These are phyloP conservation scores for Marmota flaviventris DNA, from an alignment of 2,113 vertebrate genomes.

Conservation along the genomic window DNA sequence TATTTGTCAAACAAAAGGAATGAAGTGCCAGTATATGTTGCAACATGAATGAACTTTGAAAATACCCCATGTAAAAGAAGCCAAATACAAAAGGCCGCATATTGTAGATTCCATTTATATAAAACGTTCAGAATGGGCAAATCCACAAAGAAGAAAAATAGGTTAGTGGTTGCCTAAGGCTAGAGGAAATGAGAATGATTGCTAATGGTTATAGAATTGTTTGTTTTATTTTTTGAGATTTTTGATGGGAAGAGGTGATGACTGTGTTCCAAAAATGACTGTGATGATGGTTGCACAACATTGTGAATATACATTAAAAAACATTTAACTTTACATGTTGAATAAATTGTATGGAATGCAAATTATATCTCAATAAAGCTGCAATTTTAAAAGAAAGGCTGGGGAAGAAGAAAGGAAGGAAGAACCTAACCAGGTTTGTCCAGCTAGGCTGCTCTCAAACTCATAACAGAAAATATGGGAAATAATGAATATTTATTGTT, in stretches of 20 bases:
- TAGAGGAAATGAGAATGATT: neutral
- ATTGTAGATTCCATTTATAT: neutral
- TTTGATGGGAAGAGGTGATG: neutral
- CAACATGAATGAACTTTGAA: neutral
- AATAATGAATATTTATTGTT: neutral
- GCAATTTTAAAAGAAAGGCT: neutral
- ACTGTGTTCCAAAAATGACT: neutral
- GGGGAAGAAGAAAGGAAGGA: neutral
- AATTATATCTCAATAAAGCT: constrained; percentile 1
- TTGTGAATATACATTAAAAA: neutral
- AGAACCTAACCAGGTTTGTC: neutral
- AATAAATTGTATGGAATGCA: neutral
- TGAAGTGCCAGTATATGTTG: neutral
- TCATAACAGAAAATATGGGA: neutral
- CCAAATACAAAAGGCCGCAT: neutral
- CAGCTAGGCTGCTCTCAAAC: neutral
- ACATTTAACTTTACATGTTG: neutral
- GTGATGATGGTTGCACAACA: neutral
- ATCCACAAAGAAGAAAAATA: neutral
- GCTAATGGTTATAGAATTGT: neutral
- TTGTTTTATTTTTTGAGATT: neutral
- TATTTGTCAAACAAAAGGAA: neutral
- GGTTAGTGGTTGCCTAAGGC: neutral
- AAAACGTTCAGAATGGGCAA: neutral
- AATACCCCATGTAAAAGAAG: constrained; percentile 21